Evolutionary conservation across 2,888 invertebrate genomes (phyloP), one percentile per base, ranked within the genome.

Genomic region (Steinernema hermaphroditum): DNA sequence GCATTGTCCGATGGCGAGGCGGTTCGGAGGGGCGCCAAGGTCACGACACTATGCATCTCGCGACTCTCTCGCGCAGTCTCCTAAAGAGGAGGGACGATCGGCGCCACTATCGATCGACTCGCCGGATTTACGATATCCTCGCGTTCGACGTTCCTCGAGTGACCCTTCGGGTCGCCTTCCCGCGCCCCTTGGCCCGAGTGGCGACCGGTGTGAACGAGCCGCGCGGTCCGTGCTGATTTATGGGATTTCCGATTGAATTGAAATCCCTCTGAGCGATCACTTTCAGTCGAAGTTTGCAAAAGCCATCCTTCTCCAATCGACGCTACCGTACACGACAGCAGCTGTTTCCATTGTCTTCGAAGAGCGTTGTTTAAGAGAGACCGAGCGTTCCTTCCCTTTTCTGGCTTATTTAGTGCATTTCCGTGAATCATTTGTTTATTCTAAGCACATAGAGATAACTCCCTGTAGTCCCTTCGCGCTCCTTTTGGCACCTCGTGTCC

Each of bases 1-100:
- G 46, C 62, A 27, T 62, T 62, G 62, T 62, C 62, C 29, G 32
- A 32, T 8, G 32, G 62, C 62, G n/a, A n/a, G n/a, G n/a, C n/a
- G n/a, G n/a, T n/a, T 6, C 32, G 32, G 32, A n/a, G 12, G 27
- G 4, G 16, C 46, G 46, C 29, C 62, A 62, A 62, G 62, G 62
- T 62, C 62, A 62, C 62, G 29, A 29, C 62, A 62, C 27, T 62
- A 62, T 62, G 62, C 62, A 62, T 62, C 62, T 16, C 62, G 27
- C 43, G n/a, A n/a, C 43, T 16, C 43, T 41, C 46, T 34, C 62
- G 62, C 62, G 62, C 62, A 62, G 62, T 29, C 46, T 14, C 32
- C 32, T 62, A 32, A 27, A 16, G 32, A 27, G 27, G 62, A 27
- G 32, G 27, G 27, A 32, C 62, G 29, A 32, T 29, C 32, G 9